Evolutionary conservation across 2,888 invertebrate species (phyloP), one percentile per base, ranked within the genome.

Genomic region (Apodemia hepburni): DNA sequence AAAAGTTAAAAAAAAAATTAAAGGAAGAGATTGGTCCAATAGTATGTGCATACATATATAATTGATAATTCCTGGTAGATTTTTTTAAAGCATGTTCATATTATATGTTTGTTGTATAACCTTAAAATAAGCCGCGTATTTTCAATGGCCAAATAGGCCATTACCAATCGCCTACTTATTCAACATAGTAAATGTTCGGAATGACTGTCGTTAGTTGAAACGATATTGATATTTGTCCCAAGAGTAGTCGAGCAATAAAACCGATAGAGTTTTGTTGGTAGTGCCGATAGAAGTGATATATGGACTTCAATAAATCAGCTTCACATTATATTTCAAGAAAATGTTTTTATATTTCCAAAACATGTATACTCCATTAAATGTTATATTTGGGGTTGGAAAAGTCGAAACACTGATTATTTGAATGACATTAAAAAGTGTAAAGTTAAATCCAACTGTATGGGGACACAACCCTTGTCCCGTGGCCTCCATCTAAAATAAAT

Each of bases 191-290:
- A 57, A 57, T 27, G 57, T 29, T 29, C 57, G 29, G 7, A 27
- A 57, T n/a, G 29, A 57, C 57, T 57, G 57, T 57, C 27, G 57
- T 57, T 57, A 29, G 15, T 15, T n/a, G 27, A 57, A 57, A n/a
- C 57, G 57, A 57, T 57, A 57, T 57, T 57, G 57, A 29, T 29
- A 57, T 57, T 57, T 57, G 57, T 57, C 29, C 57, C 57, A 29
- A 27, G 29, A 29, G 27, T 27, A 27, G 29, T 29, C 57, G 27
- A 57, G 27, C 57, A 57, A 57, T 57, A 57, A 57, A 57, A 57
- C 57, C 57, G 15, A 57, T 27, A 57, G 57, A 57, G 57, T 29
- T 57, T 27, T 27, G 29, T 27, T 57, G 27, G 27, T 57, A 29
- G 29, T 15, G 15, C 29, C 29, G 22, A 27, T 27, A 27, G n/a